Base-by-base conservation (phyloP, 64 coral and sea anemone genomes). In the Stylophora pistillata region DNA sequence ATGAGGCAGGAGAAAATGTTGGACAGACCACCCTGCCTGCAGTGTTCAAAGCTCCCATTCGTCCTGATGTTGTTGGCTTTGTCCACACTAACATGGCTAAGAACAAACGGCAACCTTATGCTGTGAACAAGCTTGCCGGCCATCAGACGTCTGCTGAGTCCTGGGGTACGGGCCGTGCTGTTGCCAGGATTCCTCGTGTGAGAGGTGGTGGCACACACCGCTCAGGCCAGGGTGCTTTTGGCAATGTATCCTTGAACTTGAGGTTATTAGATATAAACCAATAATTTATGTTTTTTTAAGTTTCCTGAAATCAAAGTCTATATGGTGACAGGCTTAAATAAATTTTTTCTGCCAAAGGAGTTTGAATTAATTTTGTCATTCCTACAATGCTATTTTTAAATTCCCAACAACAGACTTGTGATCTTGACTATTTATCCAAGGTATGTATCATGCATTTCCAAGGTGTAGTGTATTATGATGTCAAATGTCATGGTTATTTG, bases 101-200 rank as follows among this genome's bases (percentile, higher is more conserved):
- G 57, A 99, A 99, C 93, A 99, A 93, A 55, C 97, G 93, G 0
- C 97, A 99, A 72, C 77, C 97, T 27, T 99, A 99, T 93, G 82
- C 93, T 30, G 97, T 99, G 5, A 99, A 86, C 87, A 95, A 86
- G 16, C 59, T 86, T 15, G 97, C 97, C 65, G 97, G 97, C 20
- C 97, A 99, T n/a, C 97, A 99, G 72, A 99, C 97, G 16, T 99
- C 97, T 77, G 97, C 97, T 16, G 97, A 99, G 78, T 99, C 97
- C 13, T 99, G 97, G 97, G 97, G 97, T 63, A 99, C 97, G 88
- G 97, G 97, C 52, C 97, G 97, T 91, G 97, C 97, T 74, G 97
- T 99, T 77, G 97, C 97, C 62, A 95, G 97, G 82, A 99, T 99
- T 69, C 97, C 97, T 9, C 97, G 93, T 99, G 93, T 99, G 13